Conservation (phyloP, 1,140 invertebrate genomes). For the Lutraria rhynchaena region DNA sequence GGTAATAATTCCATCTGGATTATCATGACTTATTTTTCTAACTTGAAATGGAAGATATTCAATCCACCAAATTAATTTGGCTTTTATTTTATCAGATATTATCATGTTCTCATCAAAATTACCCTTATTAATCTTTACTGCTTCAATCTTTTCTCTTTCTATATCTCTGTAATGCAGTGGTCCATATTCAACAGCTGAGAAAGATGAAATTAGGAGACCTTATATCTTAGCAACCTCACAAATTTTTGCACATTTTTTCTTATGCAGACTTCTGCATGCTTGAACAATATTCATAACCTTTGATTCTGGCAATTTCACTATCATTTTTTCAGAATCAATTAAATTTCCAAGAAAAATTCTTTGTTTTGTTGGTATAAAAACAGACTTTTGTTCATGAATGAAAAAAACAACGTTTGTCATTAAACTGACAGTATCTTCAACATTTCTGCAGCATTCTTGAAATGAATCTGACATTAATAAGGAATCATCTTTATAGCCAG, state of each 20-base stretch:
- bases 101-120: conserved; percentile 43
- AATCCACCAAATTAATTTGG: conserved; percentile 27
- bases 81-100: conserved; percentile 10
- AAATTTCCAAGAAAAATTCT: conserved; percentile 54
- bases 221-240: conserved; percentile 12
- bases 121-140: conserved; percentile 17
- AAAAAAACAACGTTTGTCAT: background rate
- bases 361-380: conserved; percentile 42
- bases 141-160: conserved; percentile 21
- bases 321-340: conserved; percentile 53
- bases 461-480: background rate
- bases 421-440: background rate
- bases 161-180: conserved; percentile 27
- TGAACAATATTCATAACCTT: conserved; percentile 42
- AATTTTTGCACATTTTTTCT: background rate
- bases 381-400: conserved; percentile 36
- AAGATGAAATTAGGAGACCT: conserved; percentile 6
- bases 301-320: conserved; percentile 26
- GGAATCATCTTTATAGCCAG: background rate
- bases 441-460: background rate
- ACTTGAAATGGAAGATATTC: background rate
- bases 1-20: conserved; percentile 11
- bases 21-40: conserved; percentile 21
- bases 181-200: conserved; percentile 23
- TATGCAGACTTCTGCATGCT: conserved; percentile 5